Evolutionary conservation across 2,888 invertebrate genomes (phyloP).

Genomic region (Ditylenchus weischeri): DNA sequence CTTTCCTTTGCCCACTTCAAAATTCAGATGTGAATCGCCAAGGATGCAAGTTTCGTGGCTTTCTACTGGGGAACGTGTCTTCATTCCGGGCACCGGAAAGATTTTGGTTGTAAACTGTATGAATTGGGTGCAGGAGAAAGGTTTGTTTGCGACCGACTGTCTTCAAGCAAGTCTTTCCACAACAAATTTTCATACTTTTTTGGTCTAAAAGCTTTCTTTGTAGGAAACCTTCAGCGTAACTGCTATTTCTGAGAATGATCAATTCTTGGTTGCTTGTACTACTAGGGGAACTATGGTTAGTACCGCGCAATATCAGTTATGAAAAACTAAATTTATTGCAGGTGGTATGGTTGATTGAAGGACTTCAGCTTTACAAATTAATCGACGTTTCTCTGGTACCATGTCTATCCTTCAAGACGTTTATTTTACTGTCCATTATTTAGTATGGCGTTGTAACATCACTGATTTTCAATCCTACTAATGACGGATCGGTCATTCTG

Average conservation of each 20-base stretch:
- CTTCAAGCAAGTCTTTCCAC: constrained; percentile 13
- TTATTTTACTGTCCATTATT: not conserved
- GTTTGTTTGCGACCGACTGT: constrained; percentile 12
- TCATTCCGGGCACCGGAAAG: constrained; percentile 24
- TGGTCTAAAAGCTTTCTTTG: not conserved
- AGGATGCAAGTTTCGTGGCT: constrained; percentile 14
- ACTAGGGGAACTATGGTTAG: constrained; percentile 14
- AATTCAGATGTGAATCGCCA: constrained; percentile 10
- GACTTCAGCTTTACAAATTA: not conserved
- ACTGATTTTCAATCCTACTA: constrained; percentile 9
- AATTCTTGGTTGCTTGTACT: constrained; percentile 20
- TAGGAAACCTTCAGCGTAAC: constrained; percentile 24
- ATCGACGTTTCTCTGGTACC: constrained; percentile 3
- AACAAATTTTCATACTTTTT: too few relatives aligned
- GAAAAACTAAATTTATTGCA: too few relatives aligned
- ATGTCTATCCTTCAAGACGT: not conserved
- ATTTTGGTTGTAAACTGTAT: constrained; percentile 19
- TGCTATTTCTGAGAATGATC: constrained; percentile 17
- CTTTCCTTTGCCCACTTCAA: not conserved
- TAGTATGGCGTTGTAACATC: constrained; percentile 18
- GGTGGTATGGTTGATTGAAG: constrained; percentile 13
- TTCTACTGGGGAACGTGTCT: constrained; percentile 13
- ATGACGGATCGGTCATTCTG: constrained; percentile 10
- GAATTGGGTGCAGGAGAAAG: constrained; percentile 16
- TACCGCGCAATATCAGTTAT: too few relatives aligned